A percentile compares a stretch with the other conserved stretches of the same genome.
phyloP scores from a whole-genome alignment of 1,140 invertebrate genomes.

The Bactericera cockerelli region DNA sequence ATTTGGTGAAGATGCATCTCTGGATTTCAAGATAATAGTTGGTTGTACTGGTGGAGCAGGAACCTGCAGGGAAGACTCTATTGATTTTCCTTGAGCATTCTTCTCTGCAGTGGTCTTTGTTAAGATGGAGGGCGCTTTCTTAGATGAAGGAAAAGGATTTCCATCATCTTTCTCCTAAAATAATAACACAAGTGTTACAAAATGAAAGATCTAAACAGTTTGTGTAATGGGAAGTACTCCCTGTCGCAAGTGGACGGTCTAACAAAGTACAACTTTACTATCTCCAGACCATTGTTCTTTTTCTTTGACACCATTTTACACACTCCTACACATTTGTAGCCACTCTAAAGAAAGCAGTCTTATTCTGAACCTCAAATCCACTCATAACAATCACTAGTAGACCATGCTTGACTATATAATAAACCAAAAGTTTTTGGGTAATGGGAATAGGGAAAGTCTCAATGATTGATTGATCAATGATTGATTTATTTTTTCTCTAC shows the following conservation, averaged over 20 bases:
- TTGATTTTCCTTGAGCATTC: slow-evolving; percentile 12
- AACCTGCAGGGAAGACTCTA: slow-evolving; percentile 6
- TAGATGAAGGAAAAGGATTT: slow-evolving; percentile 17
- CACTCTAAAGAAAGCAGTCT: neutral
- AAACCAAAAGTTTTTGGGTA: too few species aligned
- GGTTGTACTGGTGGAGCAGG: slow-evolving; percentile 25
- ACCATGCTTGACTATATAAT: too few species aligned
- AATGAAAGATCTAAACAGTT: neutral
- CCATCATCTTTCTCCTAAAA: slow-evolving; percentile 19
- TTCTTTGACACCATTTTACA: neutral
- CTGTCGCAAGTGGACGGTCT: neutral
- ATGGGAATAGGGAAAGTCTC: too few species aligned
- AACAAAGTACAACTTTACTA: neutral
- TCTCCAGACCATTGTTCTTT: neutral
- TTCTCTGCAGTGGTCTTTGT: slow-evolving; percentile 20
- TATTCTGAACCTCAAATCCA: too few species aligned
- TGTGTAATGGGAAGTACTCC: neutral
- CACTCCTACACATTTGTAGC: neutral
- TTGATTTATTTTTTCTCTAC: too few species aligned
- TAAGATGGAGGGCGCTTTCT: slow-evolving; percentile 19
- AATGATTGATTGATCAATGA: too few species aligned
- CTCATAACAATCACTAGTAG: too few species aligned
- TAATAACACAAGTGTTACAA: neutral
- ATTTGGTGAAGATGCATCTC: slow-evolving; percentile 35
- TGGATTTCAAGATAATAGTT: slow-evolving; percentile 36